Base-by-base conservation (phyloP, 2,888 invertebrate genomes). In the Encarsia formosa region DNA sequence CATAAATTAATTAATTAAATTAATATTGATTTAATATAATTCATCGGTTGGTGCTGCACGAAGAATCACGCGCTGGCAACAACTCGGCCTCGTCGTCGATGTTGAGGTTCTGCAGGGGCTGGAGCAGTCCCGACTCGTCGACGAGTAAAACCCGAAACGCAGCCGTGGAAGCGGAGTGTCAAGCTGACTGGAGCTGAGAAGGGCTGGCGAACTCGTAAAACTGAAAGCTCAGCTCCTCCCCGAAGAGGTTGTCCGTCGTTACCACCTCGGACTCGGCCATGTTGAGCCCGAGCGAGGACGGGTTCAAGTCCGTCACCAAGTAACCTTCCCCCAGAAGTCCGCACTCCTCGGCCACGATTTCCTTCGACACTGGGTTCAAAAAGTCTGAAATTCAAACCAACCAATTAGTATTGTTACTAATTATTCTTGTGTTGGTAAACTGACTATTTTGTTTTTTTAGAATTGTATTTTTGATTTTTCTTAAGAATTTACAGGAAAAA, bases 271-370 rank as follows among this genome's bases (percentile, higher is more conserved):
- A 73, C 59, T 79, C 79, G 9, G 75, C 66, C 61, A 79, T 69
- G 63, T 77, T 79, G 48, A 79, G 60, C 8, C 79, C 79, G 26
- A 80, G 63, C 2, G 76, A 66, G 13, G 75, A 73, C 5, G 79
- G 78, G 61, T 79, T 79, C 45, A 80, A 63, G 59, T 80, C 80
- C 3, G 80, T 79, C 9, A 80, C 78, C 23, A 80, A 69, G 60
- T 78, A 79, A 49, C 78, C 77, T 44, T 73, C 75, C n/a, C 75
- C 77, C n/a, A 81, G 76, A 19, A 90, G 78, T 0, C 88, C 88
- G 60, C 88, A 87, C 69, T 89, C 90, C 57, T 85, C 80, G 8
- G 87, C 87, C 4, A 87, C 84, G 61, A 88, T 84, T 67, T 89
- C 88, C 65, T 87, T 86, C 29, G 88, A 85, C 42, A 89, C 86